phyloP scores from a whole-genome alignment of 1,140 invertebrate species.

The Platyscapa corneri region DNA sequence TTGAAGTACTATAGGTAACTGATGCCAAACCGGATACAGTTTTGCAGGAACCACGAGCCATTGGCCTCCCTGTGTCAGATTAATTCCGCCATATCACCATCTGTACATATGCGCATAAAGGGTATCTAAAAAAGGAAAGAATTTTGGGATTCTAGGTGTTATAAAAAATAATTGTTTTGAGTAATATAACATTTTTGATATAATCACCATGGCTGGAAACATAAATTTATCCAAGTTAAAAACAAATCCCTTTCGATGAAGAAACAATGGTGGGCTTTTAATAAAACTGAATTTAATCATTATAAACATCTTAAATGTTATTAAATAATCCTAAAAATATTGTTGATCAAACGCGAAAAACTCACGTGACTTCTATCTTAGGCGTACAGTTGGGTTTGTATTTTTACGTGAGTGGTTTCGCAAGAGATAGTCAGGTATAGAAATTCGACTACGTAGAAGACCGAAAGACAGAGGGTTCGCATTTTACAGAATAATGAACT shows the following conservation, averaged over 20 bases:
- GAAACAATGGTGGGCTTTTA: too few relatives aligned
- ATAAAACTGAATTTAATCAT: too few relatives aligned
- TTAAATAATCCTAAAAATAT: too few relatives aligned
- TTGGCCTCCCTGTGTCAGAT: background rate
- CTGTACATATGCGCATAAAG: background rate
- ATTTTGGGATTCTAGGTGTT: background rate
- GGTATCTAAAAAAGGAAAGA: background rate
- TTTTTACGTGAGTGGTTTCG: background rate
- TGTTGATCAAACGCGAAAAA: too few relatives aligned
- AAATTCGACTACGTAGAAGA: background rate
- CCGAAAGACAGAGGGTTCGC: background rate
- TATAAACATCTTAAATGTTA: too few relatives aligned
- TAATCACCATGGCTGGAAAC: too few relatives aligned
- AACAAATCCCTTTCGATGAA: too few relatives aligned
- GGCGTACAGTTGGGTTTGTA: background rate
- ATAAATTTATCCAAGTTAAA: too few relatives aligned
- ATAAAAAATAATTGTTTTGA: too few relatives aligned
- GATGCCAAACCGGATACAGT: slow-evolving; percentile 11
- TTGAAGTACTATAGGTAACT: slow-evolving; percentile 12
- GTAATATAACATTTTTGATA: too few relatives aligned
- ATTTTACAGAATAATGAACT: background rate
- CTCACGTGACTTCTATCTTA: background rate
- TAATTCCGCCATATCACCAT: background rate
- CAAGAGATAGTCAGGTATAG: background rate
- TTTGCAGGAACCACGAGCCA: background rate